phyloP scores from a whole-genome alignment of 2,888 invertebrate species.

The Cheilosia scutellata region DNA sequence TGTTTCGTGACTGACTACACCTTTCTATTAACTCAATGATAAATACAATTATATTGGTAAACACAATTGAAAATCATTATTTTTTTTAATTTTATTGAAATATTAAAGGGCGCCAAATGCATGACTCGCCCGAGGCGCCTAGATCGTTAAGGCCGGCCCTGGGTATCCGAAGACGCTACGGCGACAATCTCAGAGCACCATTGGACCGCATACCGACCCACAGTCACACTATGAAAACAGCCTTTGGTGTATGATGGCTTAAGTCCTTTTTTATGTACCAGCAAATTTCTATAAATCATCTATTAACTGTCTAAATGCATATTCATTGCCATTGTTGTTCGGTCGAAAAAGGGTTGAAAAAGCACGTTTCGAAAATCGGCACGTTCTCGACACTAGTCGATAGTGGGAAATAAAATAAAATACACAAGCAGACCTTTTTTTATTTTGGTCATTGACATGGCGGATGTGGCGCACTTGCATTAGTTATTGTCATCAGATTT shows the following conservation, averaged over 20 bases:
- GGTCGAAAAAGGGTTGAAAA: slow-evolving; percentile 9
- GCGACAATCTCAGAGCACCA: too few species aligned
- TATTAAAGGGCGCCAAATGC: too few species aligned
- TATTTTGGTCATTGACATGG: not conserved
- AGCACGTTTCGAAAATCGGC: slow-evolving; percentile 46
- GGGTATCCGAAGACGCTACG: too few species aligned
- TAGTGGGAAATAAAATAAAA: not conserved
- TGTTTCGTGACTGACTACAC: too few species aligned
- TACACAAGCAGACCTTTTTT: too few species aligned
- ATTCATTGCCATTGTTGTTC: slow-evolving; percentile 27
- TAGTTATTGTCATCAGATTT: slow-evolving; percentile 27
- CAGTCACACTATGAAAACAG: not conserved
- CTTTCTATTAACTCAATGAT: too few species aligned
- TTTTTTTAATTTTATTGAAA: too few species aligned
- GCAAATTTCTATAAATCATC: slow-evolving; percentile 37
- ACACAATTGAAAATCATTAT: too few species aligned
- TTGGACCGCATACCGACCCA: not conserved
- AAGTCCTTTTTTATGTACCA: slow-evolving; percentile 46
- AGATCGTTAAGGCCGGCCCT: too few species aligned
- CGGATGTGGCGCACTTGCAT: not conserved
- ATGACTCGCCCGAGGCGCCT: too few species aligned
- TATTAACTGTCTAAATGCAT: slow-evolving; percentile 39
- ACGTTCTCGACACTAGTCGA: slow-evolving; percentile 10
- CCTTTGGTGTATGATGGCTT: slow-evolving; percentile 2
- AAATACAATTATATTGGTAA: too few species aligned